These are phyloP conservation scores for Philaethria dido DNA, from an alignment of 2,888 invertebrate species.

Conservation along the genomic window DNA sequence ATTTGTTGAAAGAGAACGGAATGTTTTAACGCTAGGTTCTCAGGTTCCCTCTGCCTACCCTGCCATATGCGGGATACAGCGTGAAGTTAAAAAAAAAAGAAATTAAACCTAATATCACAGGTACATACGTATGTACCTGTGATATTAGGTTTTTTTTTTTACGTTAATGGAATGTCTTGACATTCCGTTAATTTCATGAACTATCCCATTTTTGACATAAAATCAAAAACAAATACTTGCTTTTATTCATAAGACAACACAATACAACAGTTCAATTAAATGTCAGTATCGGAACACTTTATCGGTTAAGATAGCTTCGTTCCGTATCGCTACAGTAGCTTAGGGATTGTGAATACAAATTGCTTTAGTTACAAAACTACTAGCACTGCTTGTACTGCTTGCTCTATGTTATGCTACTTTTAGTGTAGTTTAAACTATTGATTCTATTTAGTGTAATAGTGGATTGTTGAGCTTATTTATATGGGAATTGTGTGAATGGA, in stretches of 20 bases:
- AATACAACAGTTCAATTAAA: constrained; percentile 35
- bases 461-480: neutral
- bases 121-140: no score
- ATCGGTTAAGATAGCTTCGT: constrained; percentile 44
- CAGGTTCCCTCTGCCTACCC: no score
- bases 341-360: constrained; percentile 72
- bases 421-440: constrained; percentile 37
- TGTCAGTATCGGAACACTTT: constrained; percentile 37
- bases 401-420: constrained; percentile 52
- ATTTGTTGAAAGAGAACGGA: no score
- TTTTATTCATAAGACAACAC: neutral
- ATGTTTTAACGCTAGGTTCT: no score
- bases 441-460: constrained; percentile 27
- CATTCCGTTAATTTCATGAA: no score
- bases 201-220: neutral
- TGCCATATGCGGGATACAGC: no score
- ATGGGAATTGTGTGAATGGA: neutral
- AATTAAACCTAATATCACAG: no score
- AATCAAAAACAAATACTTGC: neutral
- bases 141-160: no score
- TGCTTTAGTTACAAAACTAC: constrained; percentile 74
- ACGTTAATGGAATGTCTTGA: no score
- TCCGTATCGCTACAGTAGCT: constrained; percentile 48
- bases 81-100: no score
- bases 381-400: constrained; percentile 58